These are phyloP conservation scores for Dascyllus trimaculatus DNA, from an alignment of 2,113 vertebrate species.

Conservation along the genomic window DNA sequence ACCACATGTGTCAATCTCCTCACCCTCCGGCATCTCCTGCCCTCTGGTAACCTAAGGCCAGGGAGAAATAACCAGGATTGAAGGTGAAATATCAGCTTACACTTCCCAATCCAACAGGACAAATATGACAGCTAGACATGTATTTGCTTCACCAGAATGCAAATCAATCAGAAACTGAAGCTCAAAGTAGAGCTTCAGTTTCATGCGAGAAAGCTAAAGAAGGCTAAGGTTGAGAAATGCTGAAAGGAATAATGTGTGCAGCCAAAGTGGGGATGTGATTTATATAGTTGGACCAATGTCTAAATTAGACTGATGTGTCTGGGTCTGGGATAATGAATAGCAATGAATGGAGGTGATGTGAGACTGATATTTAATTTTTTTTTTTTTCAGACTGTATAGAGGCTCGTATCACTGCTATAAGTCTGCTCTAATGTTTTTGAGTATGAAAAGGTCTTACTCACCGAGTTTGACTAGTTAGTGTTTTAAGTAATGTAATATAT, in stretches of 20 bases:
- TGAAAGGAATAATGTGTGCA: conserved; percentile 45
- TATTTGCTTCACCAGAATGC: conserved; percentile 34
- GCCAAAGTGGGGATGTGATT: conserved; percentile 31
- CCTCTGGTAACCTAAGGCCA: conserved; percentile 50
- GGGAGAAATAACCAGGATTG: conserved; percentile 42
- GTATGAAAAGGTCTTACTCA: too few species aligned
- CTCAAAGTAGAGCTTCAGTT: conserved; percentile 26
- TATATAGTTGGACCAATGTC: conserved; percentile 51
- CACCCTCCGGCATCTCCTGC: conserved; percentile 52
- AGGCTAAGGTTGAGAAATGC: conserved; percentile 32
- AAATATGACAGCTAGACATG: conserved; percentile 59
- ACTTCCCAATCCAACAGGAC: conserved; percentile 23
- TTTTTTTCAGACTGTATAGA: too few species aligned
- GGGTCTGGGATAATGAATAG: conserved; percentile 9
- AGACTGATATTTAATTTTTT: background rate
- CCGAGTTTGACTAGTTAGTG: too few species aligned
- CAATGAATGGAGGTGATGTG: background rate
- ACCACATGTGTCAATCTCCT: conserved; percentile 61
- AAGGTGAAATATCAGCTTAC: conserved; percentile 59
- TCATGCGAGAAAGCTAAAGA: conserved; percentile 23
- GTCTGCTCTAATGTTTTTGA: too few species aligned
- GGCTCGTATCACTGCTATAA: too few species aligned
- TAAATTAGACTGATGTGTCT: conserved; percentile 44
- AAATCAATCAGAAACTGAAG: conserved; percentile 70
- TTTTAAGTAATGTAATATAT: too few species aligned